These are phyloP conservation scores for Labeo rohita DNA, from an alignment of 2,113 vertebrate genomes.

Conservation along the genomic window DNA sequence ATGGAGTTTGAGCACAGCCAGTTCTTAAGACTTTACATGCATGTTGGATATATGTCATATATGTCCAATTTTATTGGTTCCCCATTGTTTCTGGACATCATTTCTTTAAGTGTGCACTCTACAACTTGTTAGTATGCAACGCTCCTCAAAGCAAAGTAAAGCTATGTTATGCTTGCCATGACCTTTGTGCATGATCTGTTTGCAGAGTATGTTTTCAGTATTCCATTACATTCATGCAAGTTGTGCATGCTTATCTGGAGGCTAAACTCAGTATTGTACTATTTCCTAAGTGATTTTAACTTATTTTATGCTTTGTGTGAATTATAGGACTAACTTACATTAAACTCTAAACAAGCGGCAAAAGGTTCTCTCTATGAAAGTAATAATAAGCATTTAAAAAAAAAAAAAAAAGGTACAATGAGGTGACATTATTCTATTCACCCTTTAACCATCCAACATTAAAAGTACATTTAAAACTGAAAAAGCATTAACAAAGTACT, in stretches of 20 bases:
- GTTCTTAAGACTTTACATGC: conserved; percentile 24
- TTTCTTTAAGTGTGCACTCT: background rate
- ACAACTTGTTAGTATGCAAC: background rate
- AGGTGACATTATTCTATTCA: too few relatives aligned
- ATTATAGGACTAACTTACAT: background rate
- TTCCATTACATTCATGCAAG: background rate
- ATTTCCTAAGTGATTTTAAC: too few relatives aligned
- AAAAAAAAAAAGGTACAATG: background rate
- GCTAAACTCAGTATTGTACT: too few relatives aligned
- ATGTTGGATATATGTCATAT: background rate
- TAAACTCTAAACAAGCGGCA: background rate
- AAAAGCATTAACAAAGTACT: too few relatives aligned
- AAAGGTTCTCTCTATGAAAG: background rate
- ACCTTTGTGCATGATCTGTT: background rate
- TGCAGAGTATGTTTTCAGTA: background rate
- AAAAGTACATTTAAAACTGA: too few relatives aligned
- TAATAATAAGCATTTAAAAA: background rate
- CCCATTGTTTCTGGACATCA: background rate
- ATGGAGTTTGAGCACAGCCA: conserved; percentile 50
- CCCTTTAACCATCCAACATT: too few relatives aligned
- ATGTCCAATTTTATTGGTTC: background rate
- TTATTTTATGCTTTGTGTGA: too few relatives aligned
- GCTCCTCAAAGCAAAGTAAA: background rate
- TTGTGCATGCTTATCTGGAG: background rate
- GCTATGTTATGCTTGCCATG: background rate